A percentile compares a stretch with the other conserved stretches of the same genome.
Conservation (phyloP, 1,140 invertebrate species). For the Diabrotica undecimpunctata region DNA sequence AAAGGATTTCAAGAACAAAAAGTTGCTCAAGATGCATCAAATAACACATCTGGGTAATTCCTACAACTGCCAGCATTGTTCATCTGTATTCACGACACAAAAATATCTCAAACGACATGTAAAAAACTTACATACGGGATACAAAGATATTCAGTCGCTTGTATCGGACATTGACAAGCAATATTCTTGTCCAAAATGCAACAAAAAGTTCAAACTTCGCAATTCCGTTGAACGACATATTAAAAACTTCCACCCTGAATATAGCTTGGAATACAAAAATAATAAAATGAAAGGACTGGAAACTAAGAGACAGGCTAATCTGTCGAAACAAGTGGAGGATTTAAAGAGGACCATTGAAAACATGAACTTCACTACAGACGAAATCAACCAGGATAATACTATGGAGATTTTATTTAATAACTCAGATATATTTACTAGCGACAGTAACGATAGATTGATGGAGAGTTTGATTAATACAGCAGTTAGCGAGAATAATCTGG, state of each 20-base stretch:
- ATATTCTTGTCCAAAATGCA: constrained; percentile 33
- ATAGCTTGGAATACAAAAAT: constrained; percentile 7
- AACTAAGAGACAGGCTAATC: background rate
- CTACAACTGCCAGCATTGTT: constrained; percentile 20
- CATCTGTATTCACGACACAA: constrained; percentile 21
- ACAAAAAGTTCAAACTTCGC: background rate
- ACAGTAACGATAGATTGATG: constrained; percentile 21
- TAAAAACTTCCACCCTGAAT: background rate
- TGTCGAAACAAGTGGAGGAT: constrained; percentile 14
- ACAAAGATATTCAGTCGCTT: constrained; percentile 6
- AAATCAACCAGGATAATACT: constrained; percentile 25
- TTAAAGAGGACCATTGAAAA: constrained; percentile 30
- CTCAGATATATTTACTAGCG: constrained; percentile 26
- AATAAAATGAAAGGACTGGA: background rate
- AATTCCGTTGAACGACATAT: background rate
- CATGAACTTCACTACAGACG: constrained; percentile 29
- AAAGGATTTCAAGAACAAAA: constrained; percentile 35
- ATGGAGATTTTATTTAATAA: constrained; percentile 25
- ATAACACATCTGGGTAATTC: constrained; percentile 24
- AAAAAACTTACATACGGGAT: constrained; percentile 17
- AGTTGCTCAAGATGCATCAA: constrained; percentile 32
- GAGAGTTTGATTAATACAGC: constrained; percentile 23
- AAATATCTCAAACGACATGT: constrained; percentile 30
- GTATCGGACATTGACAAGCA: constrained; percentile 7
- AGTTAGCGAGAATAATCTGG: constrained; percentile 6